These are phyloP conservation scores for Entomobrya multifasciata DNA, from an alignment of 2,888 invertebrate genomes.

Conservation along the genomic window DNA sequence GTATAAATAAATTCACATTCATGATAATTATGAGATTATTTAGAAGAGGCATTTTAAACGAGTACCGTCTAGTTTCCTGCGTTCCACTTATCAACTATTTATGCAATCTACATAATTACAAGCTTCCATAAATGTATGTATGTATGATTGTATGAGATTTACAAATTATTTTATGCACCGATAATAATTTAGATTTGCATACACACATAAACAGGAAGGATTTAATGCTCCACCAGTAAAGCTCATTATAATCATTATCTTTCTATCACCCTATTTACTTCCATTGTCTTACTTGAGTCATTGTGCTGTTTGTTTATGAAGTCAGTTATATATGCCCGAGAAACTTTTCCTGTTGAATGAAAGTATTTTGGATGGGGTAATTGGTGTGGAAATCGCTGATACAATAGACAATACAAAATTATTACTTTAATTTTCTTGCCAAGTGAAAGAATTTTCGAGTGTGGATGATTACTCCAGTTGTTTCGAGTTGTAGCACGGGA, in stretches of 20 bases:
- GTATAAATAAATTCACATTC: neutral
- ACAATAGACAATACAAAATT: too few species aligned
- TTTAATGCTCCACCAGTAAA: too few species aligned
- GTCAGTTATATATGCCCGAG: neutral
- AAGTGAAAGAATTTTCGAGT: neutral
- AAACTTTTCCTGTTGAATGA: neutral
- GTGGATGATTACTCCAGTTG: neutral
- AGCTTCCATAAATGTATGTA: neutral
- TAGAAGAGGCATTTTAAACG: neutral
- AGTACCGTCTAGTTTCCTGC: too few species aligned
- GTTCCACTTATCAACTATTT: too few species aligned
- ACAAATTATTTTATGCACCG: neutral
- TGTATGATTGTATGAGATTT: neutral
- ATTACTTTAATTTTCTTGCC: neutral
- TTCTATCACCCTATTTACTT: too few species aligned
- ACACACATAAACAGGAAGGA: neutral
- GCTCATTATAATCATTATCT: too few species aligned
- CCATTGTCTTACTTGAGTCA: neutral
- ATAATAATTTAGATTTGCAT: neutral
- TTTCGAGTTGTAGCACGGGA: too few species aligned
- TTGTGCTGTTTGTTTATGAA: neutral
- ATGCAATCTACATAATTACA: neutral
- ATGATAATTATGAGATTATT: neutral
- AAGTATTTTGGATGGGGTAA: neutral
- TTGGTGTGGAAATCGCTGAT: constrained; percentile 6